Conservation (phyloP, 2,797 vertebrate genomes). For the Amblyraja radiata region DNA sequence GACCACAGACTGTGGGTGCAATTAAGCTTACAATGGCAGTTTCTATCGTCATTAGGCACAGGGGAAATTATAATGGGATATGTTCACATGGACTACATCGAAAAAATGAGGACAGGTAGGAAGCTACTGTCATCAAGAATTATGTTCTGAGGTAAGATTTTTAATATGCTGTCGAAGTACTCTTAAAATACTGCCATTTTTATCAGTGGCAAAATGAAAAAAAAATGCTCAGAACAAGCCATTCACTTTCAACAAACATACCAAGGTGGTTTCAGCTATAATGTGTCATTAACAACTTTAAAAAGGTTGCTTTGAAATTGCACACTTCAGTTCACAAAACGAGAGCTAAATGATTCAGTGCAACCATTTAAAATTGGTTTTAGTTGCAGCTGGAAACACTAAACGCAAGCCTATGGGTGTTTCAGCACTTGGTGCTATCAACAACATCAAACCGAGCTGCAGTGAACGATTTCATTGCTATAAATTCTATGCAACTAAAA, state of each 20-base stretch:
- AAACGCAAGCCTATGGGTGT: not conserved
- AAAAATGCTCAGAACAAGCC: not conserved
- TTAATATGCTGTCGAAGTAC: not conserved
- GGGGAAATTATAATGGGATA: not conserved
- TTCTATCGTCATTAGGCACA: not conserved
- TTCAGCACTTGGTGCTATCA: not conserved
- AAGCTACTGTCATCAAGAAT: not conserved
- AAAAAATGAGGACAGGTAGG: not conserved
- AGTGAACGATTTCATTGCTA: not conserved
- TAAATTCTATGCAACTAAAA: not conserved
- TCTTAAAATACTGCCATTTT: not conserved
- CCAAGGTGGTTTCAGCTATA: not conserved
- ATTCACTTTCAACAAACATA: not conserved
- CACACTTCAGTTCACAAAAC: not conserved
- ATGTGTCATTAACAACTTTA: not conserved
- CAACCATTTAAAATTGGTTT: not conserved
- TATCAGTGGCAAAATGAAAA: not conserved
- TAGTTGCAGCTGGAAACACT: constrained; percentile 2
- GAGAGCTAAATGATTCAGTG: not conserved
- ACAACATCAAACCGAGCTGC: not conserved
- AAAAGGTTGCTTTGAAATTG: not conserved
- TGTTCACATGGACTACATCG: not conserved
- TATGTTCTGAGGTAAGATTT: not conserved
- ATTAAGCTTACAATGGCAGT: not conserved
- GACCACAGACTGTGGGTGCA: not conserved